phyloP scores from a whole-genome alignment of 2,797 vertebrate genomes.

The Sebastes trivittatus region DNA sequence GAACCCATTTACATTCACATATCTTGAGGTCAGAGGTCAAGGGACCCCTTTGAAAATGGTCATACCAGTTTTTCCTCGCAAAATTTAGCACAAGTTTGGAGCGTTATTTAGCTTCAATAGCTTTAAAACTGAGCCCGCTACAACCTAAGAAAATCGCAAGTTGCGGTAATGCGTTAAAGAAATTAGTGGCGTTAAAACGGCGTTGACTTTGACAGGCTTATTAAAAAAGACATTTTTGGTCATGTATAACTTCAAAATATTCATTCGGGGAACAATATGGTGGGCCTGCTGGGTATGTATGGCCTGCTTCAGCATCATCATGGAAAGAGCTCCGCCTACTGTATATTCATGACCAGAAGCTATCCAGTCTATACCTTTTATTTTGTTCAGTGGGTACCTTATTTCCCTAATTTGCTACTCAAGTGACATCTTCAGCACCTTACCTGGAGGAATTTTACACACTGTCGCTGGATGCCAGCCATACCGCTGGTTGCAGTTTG shows the following conservation, averaged over 20 bases:
- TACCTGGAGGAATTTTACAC: conserved; percentile 99
- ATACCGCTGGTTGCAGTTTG: conserved; percentile 99
- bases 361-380: background rate
- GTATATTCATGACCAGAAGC: background rate
- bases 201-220: no score
- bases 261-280: background rate
- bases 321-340: background rate
- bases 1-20: no score
- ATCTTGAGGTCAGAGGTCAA: no score
- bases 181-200: no score
- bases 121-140: no score
- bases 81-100: no score
- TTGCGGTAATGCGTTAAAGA: no score
- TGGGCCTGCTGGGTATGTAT: background rate
- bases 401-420: background rate
- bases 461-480: conserved; percentile 99
- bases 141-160: no score
- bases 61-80: no score
- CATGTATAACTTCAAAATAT: background rate
- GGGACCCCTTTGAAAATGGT: no score
- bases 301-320: background rate
- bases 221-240: background rate
- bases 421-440: conserved; percentile 4
- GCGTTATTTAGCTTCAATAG: no score
- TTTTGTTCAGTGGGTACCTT: no score